Conservation (phyloP, 2,888 invertebrate genomes). For the Cephus spinipes region DNA sequence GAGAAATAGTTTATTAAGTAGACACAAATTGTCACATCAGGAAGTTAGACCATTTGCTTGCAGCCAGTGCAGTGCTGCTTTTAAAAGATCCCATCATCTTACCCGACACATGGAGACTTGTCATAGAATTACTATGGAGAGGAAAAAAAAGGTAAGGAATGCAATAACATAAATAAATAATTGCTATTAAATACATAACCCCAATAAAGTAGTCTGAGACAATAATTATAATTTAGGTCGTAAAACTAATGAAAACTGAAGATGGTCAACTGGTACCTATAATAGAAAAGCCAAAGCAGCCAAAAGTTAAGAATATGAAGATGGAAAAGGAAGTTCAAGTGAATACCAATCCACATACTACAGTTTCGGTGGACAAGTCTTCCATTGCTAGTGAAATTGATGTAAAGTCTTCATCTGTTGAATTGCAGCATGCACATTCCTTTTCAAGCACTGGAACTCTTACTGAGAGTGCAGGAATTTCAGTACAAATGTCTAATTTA, state of each 20-base stretch:
- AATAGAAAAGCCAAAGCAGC: conserved; percentile 44
- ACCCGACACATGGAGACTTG: conserved; percentile 58
- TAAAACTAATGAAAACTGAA: conserved; percentile 53
- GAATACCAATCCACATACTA: background rate
- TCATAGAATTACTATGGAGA: conserved; percentile 52
- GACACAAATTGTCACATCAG: conserved; percentile 60
- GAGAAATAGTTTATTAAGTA: conserved; percentile 58
- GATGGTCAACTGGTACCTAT: conserved; percentile 52
- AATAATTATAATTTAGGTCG: conserved; percentile 35
- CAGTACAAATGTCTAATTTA: conserved; percentile 16
- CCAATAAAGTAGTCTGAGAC: background rate
- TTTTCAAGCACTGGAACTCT: conserved; percentile 15
- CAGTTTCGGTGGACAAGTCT: background rate
- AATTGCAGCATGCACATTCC: conserved; percentile 12
- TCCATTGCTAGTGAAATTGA: background rate
- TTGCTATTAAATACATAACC: background rate
- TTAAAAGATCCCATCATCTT: conserved; percentile 60
- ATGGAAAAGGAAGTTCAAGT: conserved; percentile 12
- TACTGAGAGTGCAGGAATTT: conserved; percentile 4
- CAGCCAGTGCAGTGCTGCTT: conserved; percentile 54
- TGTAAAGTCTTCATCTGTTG: background rate
- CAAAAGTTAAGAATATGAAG: conserved; percentile 27
- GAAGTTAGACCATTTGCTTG: conserved; percentile 59
- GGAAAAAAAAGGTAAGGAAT: conserved; percentile 48
- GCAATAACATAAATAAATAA: background rate